Conservation (phyloP, 1,140 invertebrate genomes). For the Macrobrachium nipponense region DNA sequence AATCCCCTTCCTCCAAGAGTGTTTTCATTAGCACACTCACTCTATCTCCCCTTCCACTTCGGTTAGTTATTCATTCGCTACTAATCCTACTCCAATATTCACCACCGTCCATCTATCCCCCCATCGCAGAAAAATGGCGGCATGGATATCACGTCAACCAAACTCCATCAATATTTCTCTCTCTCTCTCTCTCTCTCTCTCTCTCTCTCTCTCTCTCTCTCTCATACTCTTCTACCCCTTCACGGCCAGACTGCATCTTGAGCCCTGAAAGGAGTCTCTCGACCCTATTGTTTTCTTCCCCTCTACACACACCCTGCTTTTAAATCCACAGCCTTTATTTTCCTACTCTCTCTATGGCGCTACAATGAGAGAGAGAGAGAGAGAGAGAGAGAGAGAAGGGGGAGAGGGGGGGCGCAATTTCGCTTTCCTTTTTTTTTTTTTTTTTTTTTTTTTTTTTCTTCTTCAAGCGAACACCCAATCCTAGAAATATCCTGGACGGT, state of each 20-base stretch:
- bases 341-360: no score
- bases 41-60: neutral
- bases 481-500: no score
- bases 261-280: neutral
- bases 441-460: neutral
- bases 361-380: neutral
- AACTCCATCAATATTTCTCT: neutral
- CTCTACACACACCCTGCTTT: neutral
- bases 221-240: neutral
- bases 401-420: neutral
- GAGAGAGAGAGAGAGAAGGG: slow-evolving; percentile 24
- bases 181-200: slow-evolving; percentile 24
- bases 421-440: neutral
- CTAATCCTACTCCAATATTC: neutral
- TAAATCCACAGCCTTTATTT: no score
- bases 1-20: no score
- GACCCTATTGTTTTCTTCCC: neutral
- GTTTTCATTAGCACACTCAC: neutral
- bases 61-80: neutral
- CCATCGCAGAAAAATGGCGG: neutral
- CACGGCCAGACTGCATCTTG: neutral
- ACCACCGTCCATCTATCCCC: neutral
- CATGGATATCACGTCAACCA: neutral
- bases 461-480: neutral
- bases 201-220: slow-evolving; percentile 28